Evolutionary conservation across 2,797 vertebrate species (phyloP), one percentile per base, ranked within the genome.

Genomic region (Nasua narica): DNA sequence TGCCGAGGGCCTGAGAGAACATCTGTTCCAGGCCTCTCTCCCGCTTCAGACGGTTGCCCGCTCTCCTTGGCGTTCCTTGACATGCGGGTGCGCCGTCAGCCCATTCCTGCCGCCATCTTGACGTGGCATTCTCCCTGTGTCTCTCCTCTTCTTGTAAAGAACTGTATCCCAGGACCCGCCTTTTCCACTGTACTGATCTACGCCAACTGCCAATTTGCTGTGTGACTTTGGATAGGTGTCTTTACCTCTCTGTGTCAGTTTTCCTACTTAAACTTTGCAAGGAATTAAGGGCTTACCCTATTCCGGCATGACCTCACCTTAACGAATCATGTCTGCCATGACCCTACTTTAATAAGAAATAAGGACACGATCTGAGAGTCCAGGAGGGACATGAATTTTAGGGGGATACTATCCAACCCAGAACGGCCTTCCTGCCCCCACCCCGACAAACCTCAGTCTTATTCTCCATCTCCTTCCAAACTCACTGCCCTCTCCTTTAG

Each of bases 51-150:
- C 5, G 6, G 60, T 37, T 58, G 16, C 65, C 46, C 5, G 27
- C 19, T 0, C 0, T 27, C 76, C 16, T 32, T 16, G 13, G 25
- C 32, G 0, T 46, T 46, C 27, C 50, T 21, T 52, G 76, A 21
- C 32, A 6, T 46, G 1, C 4, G 29, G 62, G 25, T 69, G 16
- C 23, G 0, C 58, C 5, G 18, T 67, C 19, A 7, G 27, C 46
- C 9, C 9, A 1, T 1, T 43, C 74, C 62, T 50, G 27, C 62
- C 88, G 84, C 16, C 2, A 0, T 15, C 43, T 37, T 37, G 65
- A 62, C 1, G 0, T 2, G 5, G 14, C 0, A 0, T 43, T 21
- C 10, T 27, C 12, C 16, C 40, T 25, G 27, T 35, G 15, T 69
- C 35, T 70, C 62, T 62, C 21, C 35, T 72, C 81, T n/a, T 70